Conservation (phyloP, 2,797 vertebrate genomes). For the Ptychadena robeensis region DNA sequence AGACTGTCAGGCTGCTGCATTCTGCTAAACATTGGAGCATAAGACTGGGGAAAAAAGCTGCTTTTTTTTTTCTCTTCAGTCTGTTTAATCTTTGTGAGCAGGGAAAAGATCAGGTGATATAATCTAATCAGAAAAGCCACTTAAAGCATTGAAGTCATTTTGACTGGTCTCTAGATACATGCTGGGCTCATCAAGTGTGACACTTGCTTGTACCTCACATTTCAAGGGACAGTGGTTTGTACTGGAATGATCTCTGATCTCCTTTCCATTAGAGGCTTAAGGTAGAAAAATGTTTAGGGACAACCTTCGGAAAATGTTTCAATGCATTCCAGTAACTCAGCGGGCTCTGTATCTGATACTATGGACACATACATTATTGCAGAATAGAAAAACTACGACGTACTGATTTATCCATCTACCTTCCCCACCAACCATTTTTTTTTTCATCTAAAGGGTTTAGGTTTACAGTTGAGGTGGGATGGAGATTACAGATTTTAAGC, state of each 20-base stretch:
- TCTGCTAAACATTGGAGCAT: constrained; percentile 21
- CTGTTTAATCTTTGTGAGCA: constrained; percentile 52
- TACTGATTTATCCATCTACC: no score
- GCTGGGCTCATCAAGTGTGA: constrained; percentile 35
- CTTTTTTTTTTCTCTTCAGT: constrained; percentile 46
- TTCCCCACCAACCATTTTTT: no score
- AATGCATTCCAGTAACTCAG: constrained; percentile 15
- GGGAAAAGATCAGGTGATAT: constrained; percentile 51
- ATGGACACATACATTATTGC: constrained; percentile 12
- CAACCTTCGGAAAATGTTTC: constrained; percentile 7
- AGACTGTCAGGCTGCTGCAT: constrained; percentile 37
- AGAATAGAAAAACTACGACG: constrained; percentile 34
- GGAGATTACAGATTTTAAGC: no score
- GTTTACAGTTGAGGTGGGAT: no score
- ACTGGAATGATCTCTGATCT: constrained; percentile 31
- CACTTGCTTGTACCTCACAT: constrained; percentile 38
- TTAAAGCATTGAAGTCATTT: constrained; percentile 54
- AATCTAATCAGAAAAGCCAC: constrained; percentile 52
- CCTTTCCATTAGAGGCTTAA: constrained; percentile 21
- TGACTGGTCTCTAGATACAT: constrained; percentile 29
- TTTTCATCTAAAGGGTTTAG: no score
- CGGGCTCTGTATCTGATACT: constrained; percentile 6
- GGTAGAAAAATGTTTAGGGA: constrained; percentile 11
- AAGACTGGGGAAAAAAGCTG: constrained; percentile 44
- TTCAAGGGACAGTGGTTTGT: constrained; percentile 33